Conservation (phyloP, 2,113 vertebrate genomes). For the Cacatua alba region DNA sequence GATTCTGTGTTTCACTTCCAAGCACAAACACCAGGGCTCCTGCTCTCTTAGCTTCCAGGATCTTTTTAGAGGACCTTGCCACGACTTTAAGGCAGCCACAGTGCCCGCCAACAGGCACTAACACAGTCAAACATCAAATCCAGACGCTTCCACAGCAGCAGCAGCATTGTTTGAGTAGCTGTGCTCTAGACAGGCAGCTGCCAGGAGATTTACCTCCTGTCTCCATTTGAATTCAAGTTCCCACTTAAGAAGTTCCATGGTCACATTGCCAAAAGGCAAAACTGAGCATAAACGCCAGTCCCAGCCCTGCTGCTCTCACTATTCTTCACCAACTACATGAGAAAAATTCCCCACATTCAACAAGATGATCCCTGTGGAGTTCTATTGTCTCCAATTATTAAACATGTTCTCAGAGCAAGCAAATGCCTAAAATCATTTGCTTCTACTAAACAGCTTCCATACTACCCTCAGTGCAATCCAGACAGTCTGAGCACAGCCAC, state of each 20-base stretch:
- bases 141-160: background rate
- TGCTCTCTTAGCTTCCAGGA: background rate
- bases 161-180: background rate
- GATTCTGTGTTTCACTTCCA: background rate
- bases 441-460: constrained; percentile 24
- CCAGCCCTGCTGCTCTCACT: background rate
- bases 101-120: background rate
- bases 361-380: constrained; percentile 11
- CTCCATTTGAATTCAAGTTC: background rate
- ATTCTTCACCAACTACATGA: background rate
- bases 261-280: background rate
- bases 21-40: rapidly evolving
- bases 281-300: background rate
- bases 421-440: constrained; percentile 51
- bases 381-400: constrained; percentile 60
- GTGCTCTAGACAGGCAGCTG: background rate
- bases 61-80: background rate
- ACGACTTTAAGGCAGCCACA: rapidly evolving
- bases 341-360: constrained; percentile 44
- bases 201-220: background rate
- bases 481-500: background rate
- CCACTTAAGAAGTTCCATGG: background rate
- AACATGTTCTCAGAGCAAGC: constrained; percentile 56
- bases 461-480: background rate
- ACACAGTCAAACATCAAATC: rapidly evolving